A percentile compares a stretch with the other conserved stretches of the same genome.
phyloP scores from a whole-genome alignment of 2,113 vertebrate species.

The Reinhardtius hippoglossoides region DNA sequence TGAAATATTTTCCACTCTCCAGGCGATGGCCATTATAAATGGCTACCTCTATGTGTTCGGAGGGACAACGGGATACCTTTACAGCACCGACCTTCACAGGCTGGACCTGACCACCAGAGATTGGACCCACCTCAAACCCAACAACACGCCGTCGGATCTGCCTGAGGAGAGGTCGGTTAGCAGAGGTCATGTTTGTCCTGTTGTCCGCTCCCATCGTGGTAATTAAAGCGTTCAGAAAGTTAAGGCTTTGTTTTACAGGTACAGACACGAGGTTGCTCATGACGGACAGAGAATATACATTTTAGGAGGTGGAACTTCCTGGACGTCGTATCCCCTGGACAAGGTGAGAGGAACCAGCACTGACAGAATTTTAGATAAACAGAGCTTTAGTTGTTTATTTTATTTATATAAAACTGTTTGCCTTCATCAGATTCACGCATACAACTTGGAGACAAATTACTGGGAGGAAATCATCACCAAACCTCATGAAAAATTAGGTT shows the following conservation, averaged over 20 bases:
- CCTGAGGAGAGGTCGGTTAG: conserved; percentile 90
- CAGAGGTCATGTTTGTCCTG: neutral
- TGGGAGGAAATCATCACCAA: conserved; percentile 96
- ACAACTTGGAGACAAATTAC: conserved; percentile 97
- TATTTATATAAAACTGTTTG: neutral
- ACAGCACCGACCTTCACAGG: conserved; percentile 96
- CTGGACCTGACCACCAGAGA: conserved; percentile 94
- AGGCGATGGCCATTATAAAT: conserved; percentile 99
- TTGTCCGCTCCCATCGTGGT: neutral
- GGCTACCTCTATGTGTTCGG: conserved; percentile 97
- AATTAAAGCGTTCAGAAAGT: neutral
- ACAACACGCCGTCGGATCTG: conserved; percentile 91
- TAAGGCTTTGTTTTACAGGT: conserved; percentile 76
- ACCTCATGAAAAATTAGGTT: conserved; percentile 94
- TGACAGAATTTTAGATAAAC: neutral
- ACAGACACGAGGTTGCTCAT: conserved; percentile 96
- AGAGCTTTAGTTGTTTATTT: neutral
- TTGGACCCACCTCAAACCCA: conserved; percentile 95
- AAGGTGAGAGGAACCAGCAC: conserved; percentile 82
- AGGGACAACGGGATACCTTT: conserved; percentile 97
- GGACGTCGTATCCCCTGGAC: conserved; percentile 95
- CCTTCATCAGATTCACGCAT: conserved; percentile 90
- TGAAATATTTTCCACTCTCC: neutral
- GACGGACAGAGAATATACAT: conserved; percentile 95
- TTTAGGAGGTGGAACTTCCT: conserved; percentile 96